These are phyloP conservation scores for Lamellibrachia satsuma DNA, from an alignment of 2,888 invertebrate genomes.

Conservation along the genomic window DNA sequence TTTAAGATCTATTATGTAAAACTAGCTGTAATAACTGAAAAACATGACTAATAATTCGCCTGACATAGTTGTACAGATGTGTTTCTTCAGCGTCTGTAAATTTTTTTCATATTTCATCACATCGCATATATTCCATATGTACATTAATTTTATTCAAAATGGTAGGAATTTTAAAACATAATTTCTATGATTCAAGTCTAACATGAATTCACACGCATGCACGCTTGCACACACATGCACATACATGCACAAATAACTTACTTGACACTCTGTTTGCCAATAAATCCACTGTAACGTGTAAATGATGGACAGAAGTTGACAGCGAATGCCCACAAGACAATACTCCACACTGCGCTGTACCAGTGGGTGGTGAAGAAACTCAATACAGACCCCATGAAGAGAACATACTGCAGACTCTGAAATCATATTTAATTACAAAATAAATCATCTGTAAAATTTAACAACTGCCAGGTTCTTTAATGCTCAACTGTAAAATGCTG, in stretches of 20 bases:
- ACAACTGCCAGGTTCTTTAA: background rate
- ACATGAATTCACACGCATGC: background rate
- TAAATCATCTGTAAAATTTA: background rate
- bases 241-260: constrained; percentile 43
- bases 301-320: constrained; percentile 53
- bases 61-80: too few relatives aligned
- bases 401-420: constrained; percentile 23
- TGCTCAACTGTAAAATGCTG: too few relatives aligned
- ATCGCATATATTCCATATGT: background rate
- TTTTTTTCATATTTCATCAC: background rate
- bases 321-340: constrained; percentile 43
- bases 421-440: background rate
- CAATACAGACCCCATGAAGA: constrained; percentile 24
- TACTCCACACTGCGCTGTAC: constrained; percentile 55
- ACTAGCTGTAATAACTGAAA: too few relatives aligned
- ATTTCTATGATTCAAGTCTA: background rate
- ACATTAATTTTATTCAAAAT: background rate
- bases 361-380: constrained; percentile 51
- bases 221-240: background rate
- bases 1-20: too few relatives aligned
- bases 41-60: too few relatives aligned
- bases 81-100: background rate
- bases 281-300: constrained; percentile 56
- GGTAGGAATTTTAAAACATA: too few relatives aligned
- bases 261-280: constrained; percentile 57